phyloP scores from a whole-genome alignment of 2,797 vertebrate genomes.

The Thripadectes ignobilis region DNA sequence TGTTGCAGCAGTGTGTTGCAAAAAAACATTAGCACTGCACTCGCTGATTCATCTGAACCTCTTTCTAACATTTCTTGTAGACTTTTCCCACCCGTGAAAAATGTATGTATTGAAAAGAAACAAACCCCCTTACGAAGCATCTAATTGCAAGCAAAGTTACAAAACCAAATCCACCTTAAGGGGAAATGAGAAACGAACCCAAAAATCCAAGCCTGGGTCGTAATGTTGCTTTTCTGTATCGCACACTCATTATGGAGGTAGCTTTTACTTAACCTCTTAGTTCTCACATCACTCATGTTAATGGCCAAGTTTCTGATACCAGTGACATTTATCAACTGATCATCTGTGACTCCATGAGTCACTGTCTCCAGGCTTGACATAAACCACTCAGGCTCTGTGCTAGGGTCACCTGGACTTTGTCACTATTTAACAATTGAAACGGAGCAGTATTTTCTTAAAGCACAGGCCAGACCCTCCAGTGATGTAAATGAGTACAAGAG shows the following conservation, averaged over 20 bases:
- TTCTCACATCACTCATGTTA: conserved; percentile 69
- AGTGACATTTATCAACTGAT: conserved; percentile 62
- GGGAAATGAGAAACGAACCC: background rate
- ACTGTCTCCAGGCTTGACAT: conserved; percentile 65
- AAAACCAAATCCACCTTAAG: background rate
- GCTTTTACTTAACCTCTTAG: conserved; percentile 66
- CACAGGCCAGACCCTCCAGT: background rate
- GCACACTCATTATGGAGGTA: conserved; percentile 21
- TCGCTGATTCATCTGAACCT: background rate
- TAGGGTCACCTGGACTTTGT: conserved; percentile 66
- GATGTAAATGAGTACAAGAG: background rate
- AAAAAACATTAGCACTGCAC: background rate
- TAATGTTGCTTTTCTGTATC: background rate
- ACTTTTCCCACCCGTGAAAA: background rate
- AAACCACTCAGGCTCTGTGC: conserved; percentile 37
- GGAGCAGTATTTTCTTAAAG: conserved; percentile 43
- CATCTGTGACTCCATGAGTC: conserved; percentile 60
- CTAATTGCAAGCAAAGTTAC: background rate
- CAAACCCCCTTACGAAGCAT: background rate
- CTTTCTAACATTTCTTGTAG: background rate
- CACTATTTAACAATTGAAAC: conserved; percentile 60
- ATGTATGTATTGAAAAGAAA: background rate
- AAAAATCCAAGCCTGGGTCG: background rate
- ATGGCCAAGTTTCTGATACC: conserved; percentile 49
- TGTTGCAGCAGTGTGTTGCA: background rate